These are phyloP conservation scores for Pedicia rivosa DNA, from an alignment of 2,888 invertebrate species.

Conservation along the genomic window DNA sequence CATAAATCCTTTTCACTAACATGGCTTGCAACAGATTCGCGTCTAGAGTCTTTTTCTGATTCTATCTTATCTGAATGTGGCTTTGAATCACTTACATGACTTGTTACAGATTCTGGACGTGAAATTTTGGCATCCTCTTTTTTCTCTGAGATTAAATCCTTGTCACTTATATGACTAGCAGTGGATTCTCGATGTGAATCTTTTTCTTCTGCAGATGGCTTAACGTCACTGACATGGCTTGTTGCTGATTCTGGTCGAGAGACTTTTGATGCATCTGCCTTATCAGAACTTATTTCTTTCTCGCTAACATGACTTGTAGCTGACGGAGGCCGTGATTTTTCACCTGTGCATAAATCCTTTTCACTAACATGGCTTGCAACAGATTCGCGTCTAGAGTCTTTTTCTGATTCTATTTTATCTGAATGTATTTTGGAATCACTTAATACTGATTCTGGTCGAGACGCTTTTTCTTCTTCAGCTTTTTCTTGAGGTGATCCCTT, in stretches of 20 bases:
- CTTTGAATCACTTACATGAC: slow-evolving; percentile 9
- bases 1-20: background rate
- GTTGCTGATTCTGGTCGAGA: background rate
- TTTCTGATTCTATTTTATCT: slow-evolving; percentile 1
- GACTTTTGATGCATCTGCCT: background rate
- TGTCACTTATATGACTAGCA: background rate
- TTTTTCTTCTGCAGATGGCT: slow-evolving; percentile 1
- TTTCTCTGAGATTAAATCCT: too few species aligned
- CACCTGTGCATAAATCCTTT: too few species aligned
- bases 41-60: too few species aligned
- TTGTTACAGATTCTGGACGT: slow-evolving; percentile 1
- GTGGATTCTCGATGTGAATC: background rate
- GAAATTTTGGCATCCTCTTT: too few species aligned
- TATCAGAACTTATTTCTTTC: background rate
- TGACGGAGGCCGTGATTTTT: background rate
- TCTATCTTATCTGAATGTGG: background rate
- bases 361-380: background rate
- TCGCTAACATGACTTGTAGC: background rate
- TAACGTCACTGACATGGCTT: background rate
- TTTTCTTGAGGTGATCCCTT: too few species aligned
- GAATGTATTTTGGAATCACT: slow-evolving; percentile 8
- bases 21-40: background rate
- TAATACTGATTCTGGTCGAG: slow-evolving; percentile 2
- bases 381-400: too few species aligned
- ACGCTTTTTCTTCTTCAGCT: too few species aligned